Evolutionary conservation across 2,113 vertebrate genomes (phyloP), one percentile per base, ranked within the genome.

Genomic region (Myodes glareolus): DNA sequence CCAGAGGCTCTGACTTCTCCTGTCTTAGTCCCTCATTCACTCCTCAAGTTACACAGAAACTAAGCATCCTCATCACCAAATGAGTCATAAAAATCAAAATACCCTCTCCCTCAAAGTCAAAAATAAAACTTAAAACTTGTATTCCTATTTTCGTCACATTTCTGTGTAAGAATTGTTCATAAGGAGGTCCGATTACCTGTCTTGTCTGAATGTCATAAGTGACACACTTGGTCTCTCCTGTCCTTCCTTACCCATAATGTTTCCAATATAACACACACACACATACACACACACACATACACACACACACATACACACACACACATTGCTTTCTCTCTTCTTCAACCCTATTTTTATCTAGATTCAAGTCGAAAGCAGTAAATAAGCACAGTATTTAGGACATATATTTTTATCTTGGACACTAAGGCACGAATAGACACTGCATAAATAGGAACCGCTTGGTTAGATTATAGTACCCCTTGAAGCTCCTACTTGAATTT

Each of bases 401-500:
- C 42, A 23, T 68, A 23, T 17, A 16, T 84, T 94, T 61, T 65
- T 84, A 19, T 33, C 68, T 91, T 93, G 73, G 31, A 84, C 2
- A 86, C 85, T 13, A 95, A 42, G 45, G 77, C 17, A 96, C 29
- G 91, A 97, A 91, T 39, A 65, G 76, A 42, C 16, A 87, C 17
- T 85, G 94, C 72, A 47, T 29, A 96, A 97, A 91, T 39, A 58
- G 80, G 39, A 9, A 82, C 27, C 47, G 65, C 81, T 94, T 63
- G 12, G 6, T 55, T 82, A 72, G 47, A 73, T 67, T 58, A 78
- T 3, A 89, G 36, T 36, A 91, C 10, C 1, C 13, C 39, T 78
- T 88, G 47, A 96, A 92, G 27, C 67, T 94, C 29, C 45, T 92
- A 25, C 50, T 90, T 70, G 23, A 88, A 67, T 92, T 94, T 92